Base-by-base conservation (phyloP, 1,140 invertebrate species). In the Neodiprion pinetum region DNA sequence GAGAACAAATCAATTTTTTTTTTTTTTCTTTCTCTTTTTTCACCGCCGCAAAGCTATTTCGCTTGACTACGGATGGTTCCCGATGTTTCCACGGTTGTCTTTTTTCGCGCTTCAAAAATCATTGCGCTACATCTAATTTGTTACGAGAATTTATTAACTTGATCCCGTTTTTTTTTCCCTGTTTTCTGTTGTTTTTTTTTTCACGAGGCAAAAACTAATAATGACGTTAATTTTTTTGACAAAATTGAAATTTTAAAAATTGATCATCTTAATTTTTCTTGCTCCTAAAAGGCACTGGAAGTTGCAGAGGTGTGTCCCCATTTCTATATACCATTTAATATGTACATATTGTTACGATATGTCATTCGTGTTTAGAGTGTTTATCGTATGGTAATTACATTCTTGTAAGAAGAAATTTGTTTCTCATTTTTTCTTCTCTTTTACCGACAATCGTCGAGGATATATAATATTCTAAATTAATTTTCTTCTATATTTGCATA, bases 231-330 rank as follows among this genome's bases (percentile, higher is more conserved):
- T 40, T 5, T 40, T 40, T 40, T 40, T 40, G 2, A 40, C 28
- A 40, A 40, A 40, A 40, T 40, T 40, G 28, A 40, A 40, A 40
- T 2, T 40, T 40, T 40, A 3, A 17, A 78, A 85, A 85, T 86
- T 76, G 70, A 83, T 74, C 75, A 76, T 80, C 85, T 87, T 76
- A 80, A 86, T 84, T 86, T 85, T 88, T 88, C 80, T 85, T 86
- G 85, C 85, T 87, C 81, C 80, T 85, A 81, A 40, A 84, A 89
- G 88, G 88, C 88, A 80, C 80, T 86, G 87, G 88, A 91, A 80
- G 90, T 91, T 80, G 86, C 90, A 82, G 89, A 91, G 87, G 90
- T 91, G 88, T 90, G 90, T 90, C 82, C 78, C 77, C 28, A 40
- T 78, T 76, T 79, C 78, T 76, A 75, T 82, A 80, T 82, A 48